phyloP scores from a whole-genome alignment of 2,888 invertebrate genomes.

The Elysia crispata region DNA sequence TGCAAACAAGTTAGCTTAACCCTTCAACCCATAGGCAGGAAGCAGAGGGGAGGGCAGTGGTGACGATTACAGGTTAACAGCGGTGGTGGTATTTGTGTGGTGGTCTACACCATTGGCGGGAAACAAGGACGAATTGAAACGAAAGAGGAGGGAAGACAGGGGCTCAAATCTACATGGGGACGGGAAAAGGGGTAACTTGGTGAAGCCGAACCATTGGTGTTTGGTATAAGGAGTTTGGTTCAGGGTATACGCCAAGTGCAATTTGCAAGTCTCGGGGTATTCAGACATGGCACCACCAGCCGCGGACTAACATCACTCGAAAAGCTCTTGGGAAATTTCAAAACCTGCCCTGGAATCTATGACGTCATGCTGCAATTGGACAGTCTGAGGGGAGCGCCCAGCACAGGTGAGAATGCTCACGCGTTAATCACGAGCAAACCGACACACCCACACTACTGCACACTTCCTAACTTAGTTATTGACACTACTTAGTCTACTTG shows the following conservation, averaged over 20 bases:
- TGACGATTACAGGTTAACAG: too few species aligned
- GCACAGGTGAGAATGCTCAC: conserved; percentile 35
- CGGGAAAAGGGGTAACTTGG: too few species aligned
- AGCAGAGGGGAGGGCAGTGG: too few species aligned
- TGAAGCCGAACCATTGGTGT: too few species aligned
- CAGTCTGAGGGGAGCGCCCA: conserved; percentile 1
- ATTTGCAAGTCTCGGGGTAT: conserved; percentile 35
- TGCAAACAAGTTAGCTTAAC: too few species aligned
- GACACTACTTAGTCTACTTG: too few species aligned
- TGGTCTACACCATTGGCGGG: too few species aligned
- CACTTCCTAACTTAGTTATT: background rate
- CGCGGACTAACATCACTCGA: conserved; percentile 12
- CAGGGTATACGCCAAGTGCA: conserved; percentile 35
- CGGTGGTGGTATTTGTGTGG: too few species aligned
- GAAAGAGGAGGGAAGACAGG: too few species aligned
- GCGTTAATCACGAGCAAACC: background rate
- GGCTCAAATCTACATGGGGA: too few species aligned
- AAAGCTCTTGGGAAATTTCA: background rate
- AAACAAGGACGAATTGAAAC: too few species aligned
- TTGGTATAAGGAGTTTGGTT: background rate
- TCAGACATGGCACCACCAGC: background rate
- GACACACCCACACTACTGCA: background rate
- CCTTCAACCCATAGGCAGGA: too few species aligned
- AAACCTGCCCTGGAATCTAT: conserved; percentile 16
- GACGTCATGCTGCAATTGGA: conserved; percentile 45